phyloP scores from a whole-genome alignment of 2,113 vertebrate species.

The Gobius niger region DNA sequence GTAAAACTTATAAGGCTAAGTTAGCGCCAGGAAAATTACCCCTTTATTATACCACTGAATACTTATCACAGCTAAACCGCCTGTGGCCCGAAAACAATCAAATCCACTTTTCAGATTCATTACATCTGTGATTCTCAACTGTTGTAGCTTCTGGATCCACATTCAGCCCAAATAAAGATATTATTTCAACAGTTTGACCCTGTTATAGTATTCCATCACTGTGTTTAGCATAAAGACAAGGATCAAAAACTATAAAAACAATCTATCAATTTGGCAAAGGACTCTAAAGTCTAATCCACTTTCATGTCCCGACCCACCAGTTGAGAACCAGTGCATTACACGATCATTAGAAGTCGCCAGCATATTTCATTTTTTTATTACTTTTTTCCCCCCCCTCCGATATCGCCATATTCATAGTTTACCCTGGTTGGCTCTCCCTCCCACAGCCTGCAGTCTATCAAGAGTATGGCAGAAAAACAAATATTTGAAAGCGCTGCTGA shows the following conservation, averaged over 20 bases:
- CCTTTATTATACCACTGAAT: slow-evolving; percentile 68
- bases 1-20: slow-evolving; percentile 71
- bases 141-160: too few relatives aligned
- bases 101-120: slow-evolving; percentile 11
- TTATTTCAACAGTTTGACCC: too few relatives aligned
- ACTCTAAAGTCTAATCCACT: too few relatives aligned
- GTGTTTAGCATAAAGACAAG: too few relatives aligned
- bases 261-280: too few relatives aligned
- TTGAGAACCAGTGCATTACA: neutral
- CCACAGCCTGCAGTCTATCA: slow-evolving; percentile 70
- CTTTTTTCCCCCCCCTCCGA: too few relatives aligned
- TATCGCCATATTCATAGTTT: slow-evolving; percentile 47
- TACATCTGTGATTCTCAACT: too few relatives aligned
- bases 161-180: too few relatives aligned
- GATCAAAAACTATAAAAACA: too few relatives aligned
- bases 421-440: slow-evolving; percentile 44
- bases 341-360: neutral
- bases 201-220: too few relatives aligned
- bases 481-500: slow-evolving; percentile 79
- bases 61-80: slow-evolving; percentile 56
- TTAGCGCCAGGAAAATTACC: slow-evolving; percentile 76
- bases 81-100: slow-evolving; percentile 41
- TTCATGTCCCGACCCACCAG: too few relatives aligned
- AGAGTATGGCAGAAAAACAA: slow-evolving; percentile 73
- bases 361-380: slow-evolving; percentile 23